These are phyloP conservation scores for Wiebesia pumilae DNA, from an alignment of 1,140 invertebrate species.

Conservation along the genomic window DNA sequence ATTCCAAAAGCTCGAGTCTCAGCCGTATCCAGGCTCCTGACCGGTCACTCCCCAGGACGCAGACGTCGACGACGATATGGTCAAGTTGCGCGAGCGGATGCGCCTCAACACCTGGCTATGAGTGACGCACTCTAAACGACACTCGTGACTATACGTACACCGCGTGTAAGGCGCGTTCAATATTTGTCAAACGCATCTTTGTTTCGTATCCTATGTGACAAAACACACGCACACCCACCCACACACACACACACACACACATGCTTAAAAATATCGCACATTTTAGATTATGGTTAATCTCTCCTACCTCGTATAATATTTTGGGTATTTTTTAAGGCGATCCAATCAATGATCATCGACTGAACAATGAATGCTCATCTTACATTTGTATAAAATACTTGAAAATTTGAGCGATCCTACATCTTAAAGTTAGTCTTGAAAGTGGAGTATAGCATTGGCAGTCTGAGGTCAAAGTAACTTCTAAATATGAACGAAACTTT, in stretches of 20 bases:
- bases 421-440: not conserved
- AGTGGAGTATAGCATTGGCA: not conserved
- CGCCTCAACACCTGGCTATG: constrained; percentile 47
- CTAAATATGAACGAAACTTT: too few species aligned
- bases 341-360: not conserved
- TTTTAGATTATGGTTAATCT: constrained; percentile 1
- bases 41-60: not conserved
- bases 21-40: constrained; percentile 34
- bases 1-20: constrained; percentile 48
- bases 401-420: not conserved
- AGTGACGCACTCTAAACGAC: not conserved
- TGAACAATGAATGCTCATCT: too few species aligned
- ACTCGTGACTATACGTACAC: not conserved
- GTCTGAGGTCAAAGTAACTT: not conserved
- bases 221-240: not conserved
- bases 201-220: constrained; percentile 8
- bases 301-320: constrained; percentile 12
- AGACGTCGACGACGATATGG: not conserved
- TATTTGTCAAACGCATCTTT: constrained; percentile 1
- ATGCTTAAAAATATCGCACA: not conserved
- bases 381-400: not conserved
- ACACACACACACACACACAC: not conserved
- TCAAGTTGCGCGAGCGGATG: not conserved
- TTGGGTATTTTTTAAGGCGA: not conserved
- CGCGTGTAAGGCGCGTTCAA: not conserved